These are phyloP conservation scores for Anas platyrhynchos DNA, from an alignment of 2,113 vertebrate species.

Conservation along the genomic window DNA sequence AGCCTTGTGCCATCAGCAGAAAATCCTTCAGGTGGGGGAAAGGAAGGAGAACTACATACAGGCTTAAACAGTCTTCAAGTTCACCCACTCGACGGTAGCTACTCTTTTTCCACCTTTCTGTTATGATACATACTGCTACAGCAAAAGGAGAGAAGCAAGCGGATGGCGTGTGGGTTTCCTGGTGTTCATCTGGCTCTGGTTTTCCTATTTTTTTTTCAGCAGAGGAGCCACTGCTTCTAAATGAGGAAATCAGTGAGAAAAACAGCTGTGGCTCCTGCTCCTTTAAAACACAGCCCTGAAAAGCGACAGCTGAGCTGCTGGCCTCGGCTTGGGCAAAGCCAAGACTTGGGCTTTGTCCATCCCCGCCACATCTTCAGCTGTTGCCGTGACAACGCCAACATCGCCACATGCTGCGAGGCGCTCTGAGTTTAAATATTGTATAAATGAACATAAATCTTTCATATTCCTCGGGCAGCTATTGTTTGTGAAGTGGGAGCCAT, in stretches of 20 bases:
- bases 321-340: background rate
- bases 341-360: background rate
- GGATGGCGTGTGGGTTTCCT: background rate
- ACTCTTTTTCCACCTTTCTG: too few relatives aligned
- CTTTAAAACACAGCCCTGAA: background rate
- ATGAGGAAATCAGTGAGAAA: background rate
- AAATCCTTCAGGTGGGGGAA: too few relatives aligned
- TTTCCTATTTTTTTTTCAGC: background rate
- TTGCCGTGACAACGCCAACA: conserved; percentile 68
- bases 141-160: background rate
- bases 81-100: too few relatives aligned
- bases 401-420: conserved; percentile 2
- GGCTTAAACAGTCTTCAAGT: too few relatives aligned
- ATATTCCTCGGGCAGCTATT: background rate
- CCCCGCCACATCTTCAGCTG: conserved; percentile 18
- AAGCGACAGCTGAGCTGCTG: background rate
- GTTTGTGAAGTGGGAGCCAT: background rate
- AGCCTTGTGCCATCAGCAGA: too few relatives aligned
- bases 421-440: conserved; percentile 58
- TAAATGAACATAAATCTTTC: conserved; percentile 69
- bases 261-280: background rate
- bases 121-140: background rate
- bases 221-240: background rate
- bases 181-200: background rate
- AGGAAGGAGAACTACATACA: too few relatives aligned